These are phyloP conservation scores for Acipenser oxyrinchus DNA, from an alignment of 2,797 vertebrate species.

Conservation along the genomic window DNA sequence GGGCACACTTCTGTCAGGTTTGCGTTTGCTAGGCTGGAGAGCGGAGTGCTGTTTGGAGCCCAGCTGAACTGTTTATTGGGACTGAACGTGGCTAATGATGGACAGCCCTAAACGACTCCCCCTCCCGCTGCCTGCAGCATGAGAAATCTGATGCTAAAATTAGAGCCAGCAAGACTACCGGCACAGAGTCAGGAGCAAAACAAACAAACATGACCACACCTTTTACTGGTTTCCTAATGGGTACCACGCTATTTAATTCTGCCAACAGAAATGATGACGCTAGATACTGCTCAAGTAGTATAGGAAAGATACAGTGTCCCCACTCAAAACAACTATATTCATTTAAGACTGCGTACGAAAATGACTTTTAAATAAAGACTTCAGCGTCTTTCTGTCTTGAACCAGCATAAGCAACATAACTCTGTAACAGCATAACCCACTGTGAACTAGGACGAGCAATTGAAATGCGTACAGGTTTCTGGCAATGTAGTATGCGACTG, in stretches of 20 bases:
- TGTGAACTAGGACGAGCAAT: too few species aligned
- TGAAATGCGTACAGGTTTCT: too few species aligned
- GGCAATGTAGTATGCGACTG: too few species aligned
- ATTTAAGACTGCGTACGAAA: too few species aligned
- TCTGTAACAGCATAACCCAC: too few species aligned
- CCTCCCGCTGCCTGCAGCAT: slow-evolving; percentile 56
- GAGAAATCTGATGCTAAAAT: slow-evolving; percentile 85
- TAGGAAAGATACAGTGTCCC: too few species aligned
- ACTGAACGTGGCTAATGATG: slow-evolving; percentile 57
- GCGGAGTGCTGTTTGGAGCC: slow-evolving; percentile 36
- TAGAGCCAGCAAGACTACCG: slow-evolving; percentile 54
- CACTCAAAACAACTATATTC: too few species aligned
- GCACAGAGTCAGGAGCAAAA: slow-evolving; percentile 28
- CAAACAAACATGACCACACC: too few species aligned
- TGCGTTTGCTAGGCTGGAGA: slow-evolving; percentile 18
- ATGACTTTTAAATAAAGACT: too few species aligned
- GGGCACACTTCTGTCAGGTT: slow-evolving; percentile 22
- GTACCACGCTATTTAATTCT: slow-evolving; percentile 16
- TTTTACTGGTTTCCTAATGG: too few species aligned
- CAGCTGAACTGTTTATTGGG: slow-evolving; percentile 42
- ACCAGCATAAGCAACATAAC: too few species aligned
- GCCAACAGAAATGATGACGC: background rate
- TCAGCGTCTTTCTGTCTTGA: too few species aligned
- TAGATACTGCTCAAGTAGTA: slow-evolving; percentile 16
- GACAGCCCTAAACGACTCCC: slow-evolving; percentile 55